A percentile compares a stretch with the other conserved stretches of the same genome.
phyloP scores from a whole-genome alignment of 1,140 invertebrate species.

The Hirudo medicinalis region DNA sequence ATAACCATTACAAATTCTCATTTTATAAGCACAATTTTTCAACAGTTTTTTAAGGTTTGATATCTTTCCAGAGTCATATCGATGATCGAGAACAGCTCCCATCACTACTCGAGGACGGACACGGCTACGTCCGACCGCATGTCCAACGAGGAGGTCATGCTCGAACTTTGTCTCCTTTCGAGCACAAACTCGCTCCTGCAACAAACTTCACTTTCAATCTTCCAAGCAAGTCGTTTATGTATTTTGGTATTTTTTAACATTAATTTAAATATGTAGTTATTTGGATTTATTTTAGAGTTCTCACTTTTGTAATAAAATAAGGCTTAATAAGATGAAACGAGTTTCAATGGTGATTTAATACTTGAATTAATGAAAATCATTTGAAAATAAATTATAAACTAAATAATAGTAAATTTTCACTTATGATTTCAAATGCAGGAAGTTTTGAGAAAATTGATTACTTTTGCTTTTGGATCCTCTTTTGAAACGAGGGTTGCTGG shows the following conservation, averaged over 20 bases:
- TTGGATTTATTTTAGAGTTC: slow-evolving; percentile 11
- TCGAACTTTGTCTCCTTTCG: slow-evolving; percentile 56
- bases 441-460: slow-evolving; percentile 58
- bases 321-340: no score
- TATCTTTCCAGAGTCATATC: slow-evolving; percentile 31
- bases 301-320: no score
- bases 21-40: not conserved
- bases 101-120: slow-evolving; percentile 29
- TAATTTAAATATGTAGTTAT: not conserved
- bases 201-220: slow-evolving; percentile 52
- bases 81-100: slow-evolving; percentile 36
- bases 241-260: not conserved
- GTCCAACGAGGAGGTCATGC: slow-evolving; percentile 55
- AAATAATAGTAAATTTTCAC: no score
- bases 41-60: slow-evolving; percentile 1
- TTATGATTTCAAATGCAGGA: slow-evolving; percentile 44
- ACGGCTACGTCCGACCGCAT: slow-evolving; percentile 30
- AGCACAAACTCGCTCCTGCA: slow-evolving; percentile 53
- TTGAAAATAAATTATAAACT: no score
- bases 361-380: no score
- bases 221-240: not conserved
- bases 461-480: slow-evolving; percentile 57
- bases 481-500: slow-evolving; percentile 70
- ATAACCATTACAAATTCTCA: not conserved
- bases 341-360: no score